phyloP scores from a whole-genome alignment of 2,797 vertebrate genomes.

The Phoebastria nigripes region DNA sequence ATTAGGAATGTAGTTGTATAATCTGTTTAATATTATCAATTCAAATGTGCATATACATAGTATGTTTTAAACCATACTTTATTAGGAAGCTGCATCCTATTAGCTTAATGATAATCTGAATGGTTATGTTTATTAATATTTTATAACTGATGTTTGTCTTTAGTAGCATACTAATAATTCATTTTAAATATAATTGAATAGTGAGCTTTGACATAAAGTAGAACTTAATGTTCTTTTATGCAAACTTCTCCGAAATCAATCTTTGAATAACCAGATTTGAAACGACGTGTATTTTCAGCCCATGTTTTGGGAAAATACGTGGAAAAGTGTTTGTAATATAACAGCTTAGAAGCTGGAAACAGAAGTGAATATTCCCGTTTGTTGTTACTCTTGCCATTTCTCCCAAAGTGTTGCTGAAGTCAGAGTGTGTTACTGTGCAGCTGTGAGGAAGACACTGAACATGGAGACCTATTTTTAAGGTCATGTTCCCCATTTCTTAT shows the following conservation, averaged over 20 bases:
- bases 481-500: accelerated
- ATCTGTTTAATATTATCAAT: background rate
- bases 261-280: background rate
- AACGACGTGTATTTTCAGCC: background rate
- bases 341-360: background rate
- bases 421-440: accelerated
- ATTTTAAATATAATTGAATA: background rate
- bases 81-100: background rate
- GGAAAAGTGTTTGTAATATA: too few relatives aligned
- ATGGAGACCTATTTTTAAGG: background rate
- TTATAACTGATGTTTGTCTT: background rate
- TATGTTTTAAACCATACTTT: background rate
- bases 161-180: background rate
- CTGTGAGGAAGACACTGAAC: background rate
- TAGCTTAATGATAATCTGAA: background rate
- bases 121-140: background rate
- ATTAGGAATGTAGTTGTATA: background rate
- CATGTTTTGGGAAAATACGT: background rate
- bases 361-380: background rate
- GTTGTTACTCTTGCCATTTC: background rate
- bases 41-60: background rate
- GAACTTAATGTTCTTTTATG: background rate
- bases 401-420: background rate
- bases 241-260: background rate
- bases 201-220: background rate